Conservation (phyloP, 2,113 vertebrate species). For the Struthio camelus region DNA sequence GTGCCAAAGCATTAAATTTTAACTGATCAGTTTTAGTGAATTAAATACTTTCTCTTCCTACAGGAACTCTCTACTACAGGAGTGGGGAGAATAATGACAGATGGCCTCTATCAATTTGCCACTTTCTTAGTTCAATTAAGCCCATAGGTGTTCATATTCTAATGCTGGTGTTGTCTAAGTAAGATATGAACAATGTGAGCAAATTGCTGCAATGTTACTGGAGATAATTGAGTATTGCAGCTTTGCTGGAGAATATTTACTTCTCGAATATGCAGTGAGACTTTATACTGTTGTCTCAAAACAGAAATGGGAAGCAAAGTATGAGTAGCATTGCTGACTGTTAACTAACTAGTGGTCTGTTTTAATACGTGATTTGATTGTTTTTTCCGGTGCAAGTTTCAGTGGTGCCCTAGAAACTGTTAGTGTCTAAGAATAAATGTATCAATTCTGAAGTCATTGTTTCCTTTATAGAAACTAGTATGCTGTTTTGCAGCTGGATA, state of each 20-base stretch:
- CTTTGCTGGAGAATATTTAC: not conserved
- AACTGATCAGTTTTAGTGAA: not conserved
- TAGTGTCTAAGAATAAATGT: not conserved
- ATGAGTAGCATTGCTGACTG: not conserved
- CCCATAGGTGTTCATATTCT: not conserved
- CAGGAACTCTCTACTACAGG: not conserved
- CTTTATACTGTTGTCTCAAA: not conserved
- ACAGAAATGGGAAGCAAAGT: not conserved
- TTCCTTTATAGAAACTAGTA: not conserved
- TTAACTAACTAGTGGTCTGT: not conserved
- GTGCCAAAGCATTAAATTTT: constrained; percentile 45
- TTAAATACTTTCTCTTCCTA: not conserved
- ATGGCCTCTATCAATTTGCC: not conserved
- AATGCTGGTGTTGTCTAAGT: not conserved
- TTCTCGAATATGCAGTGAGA: not conserved
- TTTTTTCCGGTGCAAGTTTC: not conserved
- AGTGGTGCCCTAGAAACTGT: not conserved
- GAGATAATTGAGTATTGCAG: not conserved
- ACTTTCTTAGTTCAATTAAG: not conserved
- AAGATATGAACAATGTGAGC: not conserved
- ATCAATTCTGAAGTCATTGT: not conserved
- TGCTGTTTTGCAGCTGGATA: not conserved
- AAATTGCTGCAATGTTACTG: not conserved
- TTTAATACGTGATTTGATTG: not conserved
- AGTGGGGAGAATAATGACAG: not conserved